Percentiles rank a stretch among this genome's conserved stretches.
Conservation (phyloP, 2,113 vertebrate species). For the Oncorhynchus clarkii region DNA sequence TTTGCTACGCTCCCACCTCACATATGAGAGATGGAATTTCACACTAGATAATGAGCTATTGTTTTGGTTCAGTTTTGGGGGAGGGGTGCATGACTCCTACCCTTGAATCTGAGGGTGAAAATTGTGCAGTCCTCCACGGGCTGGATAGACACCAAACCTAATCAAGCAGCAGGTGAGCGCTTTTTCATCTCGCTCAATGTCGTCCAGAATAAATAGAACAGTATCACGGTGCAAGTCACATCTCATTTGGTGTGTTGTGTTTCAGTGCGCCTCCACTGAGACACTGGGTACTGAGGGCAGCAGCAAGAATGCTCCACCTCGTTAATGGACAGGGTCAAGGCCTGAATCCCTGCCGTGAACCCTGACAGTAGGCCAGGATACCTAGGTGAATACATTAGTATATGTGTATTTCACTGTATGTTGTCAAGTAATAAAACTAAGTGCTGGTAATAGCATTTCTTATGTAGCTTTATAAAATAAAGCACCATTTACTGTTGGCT, state of each 20-base stretch:
- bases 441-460: too few relatives aligned
- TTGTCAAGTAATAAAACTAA: background rate
- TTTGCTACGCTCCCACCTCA: conserved; percentile 46
- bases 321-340: conserved; percentile 52
- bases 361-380: conserved; percentile 22
- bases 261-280: conserved; percentile 59
- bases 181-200: conserved; percentile 49
- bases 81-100: conserved; percentile 34
- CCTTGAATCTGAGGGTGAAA: conserved; percentile 62
- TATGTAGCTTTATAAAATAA: too few relatives aligned
- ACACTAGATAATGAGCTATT: conserved; percentile 68
- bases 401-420: background rate
- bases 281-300: conserved; percentile 30
- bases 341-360: conserved; percentile 27
- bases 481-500: too few relatives aligned
- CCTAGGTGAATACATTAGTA: conserved; percentile 6
- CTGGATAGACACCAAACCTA: conserved; percentile 61
- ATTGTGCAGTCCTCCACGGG: conserved; percentile 56
- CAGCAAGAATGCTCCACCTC: conserved; percentile 30
- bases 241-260: conserved; percentile 67
- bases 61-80: conserved; percentile 54
- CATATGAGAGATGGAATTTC: conserved; percentile 52
- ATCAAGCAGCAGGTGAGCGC: conserved; percentile 65
- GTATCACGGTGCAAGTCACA: conserved; percentile 62
- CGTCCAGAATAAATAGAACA: conserved; percentile 68